phyloP scores from a whole-genome alignment of 2,113 vertebrate species.

The Gadus macrocephalus region DNA sequence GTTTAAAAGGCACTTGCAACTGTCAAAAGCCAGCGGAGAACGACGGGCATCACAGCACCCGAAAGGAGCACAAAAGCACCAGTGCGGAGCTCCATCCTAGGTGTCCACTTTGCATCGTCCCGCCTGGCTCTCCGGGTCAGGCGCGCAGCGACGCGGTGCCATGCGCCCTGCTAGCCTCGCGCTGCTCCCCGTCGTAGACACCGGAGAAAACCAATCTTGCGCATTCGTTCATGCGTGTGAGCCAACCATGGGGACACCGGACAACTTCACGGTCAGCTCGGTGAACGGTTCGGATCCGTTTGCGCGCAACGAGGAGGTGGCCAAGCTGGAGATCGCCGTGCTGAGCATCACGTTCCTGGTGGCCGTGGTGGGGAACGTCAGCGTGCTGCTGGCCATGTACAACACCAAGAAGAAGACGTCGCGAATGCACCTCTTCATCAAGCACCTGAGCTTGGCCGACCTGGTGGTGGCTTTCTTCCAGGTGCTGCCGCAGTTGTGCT shows the following conservation, averaged over 20 bases:
- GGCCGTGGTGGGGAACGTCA: conserved; percentile 84
- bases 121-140: not conserved
- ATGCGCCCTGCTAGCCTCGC: conserved; percentile 47
- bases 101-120: not conserved
- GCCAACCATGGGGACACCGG: conserved; percentile 39
- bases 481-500: conserved; percentile 92
- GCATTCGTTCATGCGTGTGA: conserved; percentile 15
- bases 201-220: conserved; percentile 40
- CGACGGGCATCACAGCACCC: not conserved
- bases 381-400: conserved; percentile 85
- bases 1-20: conserved; percentile 42
- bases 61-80: too few relatives aligned
- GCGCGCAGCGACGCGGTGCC: conserved; percentile 43
- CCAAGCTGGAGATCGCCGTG: conserved; percentile 87
- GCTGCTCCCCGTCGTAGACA: conserved; percentile 22
- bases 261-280: conserved; percentile 57
- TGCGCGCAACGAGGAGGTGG: conserved; percentile 84
- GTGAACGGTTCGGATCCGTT: conserved; percentile 71
- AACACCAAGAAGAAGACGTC: conserved; percentile 89
- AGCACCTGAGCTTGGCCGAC: conserved; percentile 92
- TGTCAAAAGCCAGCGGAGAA: conserved; percentile 20
- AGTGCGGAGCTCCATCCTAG: not conserved
- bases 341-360: conserved; percentile 86
- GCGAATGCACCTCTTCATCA: conserved; percentile 94
- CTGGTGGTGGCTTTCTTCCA: conserved; percentile 96